Conservation (phyloP, 2,888 invertebrate genomes). For the Dicyrtoma fusca region DNA sequence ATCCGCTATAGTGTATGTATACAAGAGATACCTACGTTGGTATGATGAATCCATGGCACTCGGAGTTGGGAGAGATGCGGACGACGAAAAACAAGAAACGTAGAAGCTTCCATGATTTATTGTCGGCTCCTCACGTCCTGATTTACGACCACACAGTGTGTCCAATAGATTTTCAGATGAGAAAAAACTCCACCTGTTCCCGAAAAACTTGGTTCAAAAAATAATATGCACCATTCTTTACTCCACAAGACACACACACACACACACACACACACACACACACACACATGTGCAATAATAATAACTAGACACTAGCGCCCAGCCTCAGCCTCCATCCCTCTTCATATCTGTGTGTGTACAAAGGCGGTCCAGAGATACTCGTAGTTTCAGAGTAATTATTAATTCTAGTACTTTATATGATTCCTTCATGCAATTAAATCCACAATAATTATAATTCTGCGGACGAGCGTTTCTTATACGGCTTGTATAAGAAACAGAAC, state of each 20-base stretch:
- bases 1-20: neutral
- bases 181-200: conserved; percentile 50
- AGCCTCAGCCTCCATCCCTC: no score
- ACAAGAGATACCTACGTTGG: neutral
- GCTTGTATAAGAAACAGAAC: no score
- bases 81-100: conserved; percentile 23
- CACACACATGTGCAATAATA: conserved; percentile 26
- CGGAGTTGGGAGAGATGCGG: neutral
- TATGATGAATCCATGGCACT: no score
- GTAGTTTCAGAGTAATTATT: no score
- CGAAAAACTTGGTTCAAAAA: conserved; percentile 32
- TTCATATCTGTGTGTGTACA: no score
- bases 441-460: no score
- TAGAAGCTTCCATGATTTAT: conserved; percentile 50
- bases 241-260: no score
- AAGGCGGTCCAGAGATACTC: no score
- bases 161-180: conserved; percentile 45
- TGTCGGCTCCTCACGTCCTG: conserved; percentile 52
- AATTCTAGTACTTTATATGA: no score
- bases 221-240: conserved; percentile 18
- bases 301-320: conserved; percentile 6
- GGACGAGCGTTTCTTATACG: no score
- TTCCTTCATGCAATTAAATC: no score
- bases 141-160: conserved; percentile 57
- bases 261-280: no score